Percentiles rank a stretch among this genome's conserved stretches.
phyloP scores from a whole-genome alignment of 1,140 invertebrate species.

The Apis mellifera region DNA sequence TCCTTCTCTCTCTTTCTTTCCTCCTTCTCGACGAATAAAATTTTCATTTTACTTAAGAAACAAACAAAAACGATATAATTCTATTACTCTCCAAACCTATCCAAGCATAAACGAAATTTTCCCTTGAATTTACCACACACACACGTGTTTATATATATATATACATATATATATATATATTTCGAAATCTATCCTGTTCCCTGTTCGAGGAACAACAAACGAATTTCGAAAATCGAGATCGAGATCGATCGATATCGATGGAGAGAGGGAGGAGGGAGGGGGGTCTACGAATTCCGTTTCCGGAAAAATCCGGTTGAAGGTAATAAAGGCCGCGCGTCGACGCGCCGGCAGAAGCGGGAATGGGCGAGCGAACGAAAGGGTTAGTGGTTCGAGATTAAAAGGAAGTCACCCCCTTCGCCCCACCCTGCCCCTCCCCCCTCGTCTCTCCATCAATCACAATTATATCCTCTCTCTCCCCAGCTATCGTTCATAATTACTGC shows the following conservation, averaged over 20 bases:
- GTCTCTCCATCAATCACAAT: conserved; percentile 78
- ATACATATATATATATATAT: no score
- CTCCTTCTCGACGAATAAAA: no score
- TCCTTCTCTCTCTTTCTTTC: no score
- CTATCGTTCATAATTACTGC: conserved; percentile 77
- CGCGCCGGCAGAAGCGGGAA: conserved; percentile 60
- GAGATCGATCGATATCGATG: background rate
- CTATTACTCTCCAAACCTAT: no score
- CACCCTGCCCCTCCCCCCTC: conserved; percentile 47
- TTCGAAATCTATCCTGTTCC: no score
- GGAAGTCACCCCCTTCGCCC: conserved; percentile 74
- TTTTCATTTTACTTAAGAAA: no score
- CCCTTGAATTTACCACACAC: no score
- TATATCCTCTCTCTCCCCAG: conserved; percentile 75
- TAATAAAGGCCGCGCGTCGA: conserved; percentile 55
- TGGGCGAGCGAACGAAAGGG: conserved; percentile 69
- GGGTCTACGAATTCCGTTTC: conserved; percentile 23
- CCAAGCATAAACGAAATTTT: no score
- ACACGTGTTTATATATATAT: no score
- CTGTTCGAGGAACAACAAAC: no score
- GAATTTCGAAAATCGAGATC: no score
- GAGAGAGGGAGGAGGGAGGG: background rate
- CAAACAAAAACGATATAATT: no score
- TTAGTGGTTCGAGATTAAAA: conserved; percentile 76
- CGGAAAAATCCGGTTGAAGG: conserved; percentile 51